Evolutionary conservation across 1,140 invertebrate genomes (phyloP).

Genomic region (Maconellicoccus hirsutus): DNA sequence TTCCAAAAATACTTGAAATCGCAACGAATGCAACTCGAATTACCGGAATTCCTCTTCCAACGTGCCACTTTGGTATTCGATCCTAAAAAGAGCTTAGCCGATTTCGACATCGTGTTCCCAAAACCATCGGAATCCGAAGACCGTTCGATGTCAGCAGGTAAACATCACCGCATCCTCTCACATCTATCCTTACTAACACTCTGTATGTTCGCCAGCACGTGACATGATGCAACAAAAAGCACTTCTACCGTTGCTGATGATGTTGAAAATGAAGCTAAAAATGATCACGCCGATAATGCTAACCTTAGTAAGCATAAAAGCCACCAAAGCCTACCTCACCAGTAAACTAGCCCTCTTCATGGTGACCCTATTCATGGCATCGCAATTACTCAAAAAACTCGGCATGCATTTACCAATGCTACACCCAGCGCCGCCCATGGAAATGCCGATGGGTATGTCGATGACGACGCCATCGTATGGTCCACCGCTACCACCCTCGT

Average conservation of each 20-base stretch:
- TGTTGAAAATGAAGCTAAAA: slow-evolving; percentile 71
- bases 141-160: slow-evolving; percentile 26
- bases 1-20: slow-evolving; percentile 52
- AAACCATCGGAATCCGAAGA: slow-evolving; percentile 24
- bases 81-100: slow-evolving; percentile 36
- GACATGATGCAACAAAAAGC: slow-evolving; percentile 66
- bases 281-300: slow-evolving; percentile 69
- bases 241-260: slow-evolving; percentile 57
- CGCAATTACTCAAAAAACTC: slow-evolving; percentile 57
- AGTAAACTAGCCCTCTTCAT: slow-evolving; percentile 67
- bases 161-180: not conserved
- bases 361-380: slow-evolving; percentile 63
- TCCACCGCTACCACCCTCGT: slow-evolving; percentile 34
- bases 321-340: slow-evolving; percentile 65
- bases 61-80: slow-evolving; percentile 37
- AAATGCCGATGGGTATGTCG: slow-evolving; percentile 44
- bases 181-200: not conserved
- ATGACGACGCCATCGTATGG: slow-evolving; percentile 33
- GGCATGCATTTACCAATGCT: slow-evolving; percentile 33
- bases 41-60: slow-evolving; percentile 42
- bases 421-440: slow-evolving; percentile 56
- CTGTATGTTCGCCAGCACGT: slow-evolving; percentile 36
- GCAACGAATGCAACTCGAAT: slow-evolving; percentile 53
- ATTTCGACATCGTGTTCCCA: slow-evolving; percentile 50
- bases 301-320: slow-evolving; percentile 62